These are phyloP conservation scores for Limnodromus scolopaceus DNA, from an alignment of 2,797 vertebrate genomes.

Conservation along the genomic window DNA sequence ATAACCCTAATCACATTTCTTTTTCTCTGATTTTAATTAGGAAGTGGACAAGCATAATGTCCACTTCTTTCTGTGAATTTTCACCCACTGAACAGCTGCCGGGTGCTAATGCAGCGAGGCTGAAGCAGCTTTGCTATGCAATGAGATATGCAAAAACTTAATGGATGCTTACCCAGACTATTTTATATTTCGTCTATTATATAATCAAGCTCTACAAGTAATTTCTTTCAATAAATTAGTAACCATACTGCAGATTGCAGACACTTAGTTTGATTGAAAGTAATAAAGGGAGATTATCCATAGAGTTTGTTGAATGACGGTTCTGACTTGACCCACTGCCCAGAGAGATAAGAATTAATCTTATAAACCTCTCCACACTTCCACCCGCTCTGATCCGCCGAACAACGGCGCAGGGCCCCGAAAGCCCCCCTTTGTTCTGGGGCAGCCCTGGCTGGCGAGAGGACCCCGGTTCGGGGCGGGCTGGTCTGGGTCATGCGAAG, in stretches of 20 bases:
- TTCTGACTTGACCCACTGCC: constrained; percentile 81
- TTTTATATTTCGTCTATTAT: constrained; percentile 62
- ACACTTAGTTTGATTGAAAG: constrained; percentile 81
- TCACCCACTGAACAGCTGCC: constrained; percentile 6
- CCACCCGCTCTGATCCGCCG: constrained; percentile 11
- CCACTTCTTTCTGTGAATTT: constrained; percentile 20
- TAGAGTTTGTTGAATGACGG: constrained; percentile 67
- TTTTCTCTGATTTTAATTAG: constrained; percentile 66
- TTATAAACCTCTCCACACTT: constrained; percentile 76
- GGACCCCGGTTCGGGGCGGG: neutral
- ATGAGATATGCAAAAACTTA: constrained; percentile 36
- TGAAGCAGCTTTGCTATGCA: constrained; percentile 32
- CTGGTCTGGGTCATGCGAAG: accelerated
- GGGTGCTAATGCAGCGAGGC: neutral
- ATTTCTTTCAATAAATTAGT: constrained; percentile 76
- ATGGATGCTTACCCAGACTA: constrained; percentile 35
- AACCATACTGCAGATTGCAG: constrained; percentile 74
- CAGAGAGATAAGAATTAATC: constrained; percentile 81
- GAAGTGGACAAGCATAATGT: constrained; percentile 28
- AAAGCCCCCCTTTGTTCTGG: constrained; percentile 58
- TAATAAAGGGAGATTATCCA: constrained; percentile 81
- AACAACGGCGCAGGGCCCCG: neutral
- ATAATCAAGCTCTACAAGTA: constrained; percentile 75
- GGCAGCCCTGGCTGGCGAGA: constrained; percentile 1
- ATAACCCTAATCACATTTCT: constrained; percentile 17